A percentile compares a stretch with the other conserved stretches of the same genome.
These are phyloP conservation scores for Cosmopolites sordidus DNA, from an alignment of 2,888 invertebrate genomes.

Conservation along the genomic window DNA sequence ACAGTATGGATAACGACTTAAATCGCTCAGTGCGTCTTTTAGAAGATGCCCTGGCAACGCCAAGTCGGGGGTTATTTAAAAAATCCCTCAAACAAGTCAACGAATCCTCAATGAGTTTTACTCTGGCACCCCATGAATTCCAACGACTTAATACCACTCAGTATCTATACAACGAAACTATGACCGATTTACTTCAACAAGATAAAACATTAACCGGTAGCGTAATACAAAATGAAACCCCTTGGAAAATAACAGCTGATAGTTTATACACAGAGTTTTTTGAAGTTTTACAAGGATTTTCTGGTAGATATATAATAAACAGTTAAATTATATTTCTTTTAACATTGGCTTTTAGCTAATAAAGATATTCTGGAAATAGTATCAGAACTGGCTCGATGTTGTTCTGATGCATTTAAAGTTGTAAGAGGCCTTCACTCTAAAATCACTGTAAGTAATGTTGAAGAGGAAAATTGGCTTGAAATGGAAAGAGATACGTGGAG, in stretches of 20 bases:
- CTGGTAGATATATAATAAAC: slow-evolving; percentile 27
- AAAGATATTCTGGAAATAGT: slow-evolving; percentile 43
- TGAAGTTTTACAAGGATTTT: slow-evolving; percentile 42
- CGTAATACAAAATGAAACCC: slow-evolving; percentile 37
- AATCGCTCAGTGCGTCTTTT: slow-evolving; percentile 43
- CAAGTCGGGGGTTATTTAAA: slow-evolving; percentile 35
- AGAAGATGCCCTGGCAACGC: slow-evolving; percentile 41
- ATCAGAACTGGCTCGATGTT: slow-evolving; percentile 44
- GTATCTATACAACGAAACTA: slow-evolving; percentile 28
- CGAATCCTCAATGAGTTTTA: slow-evolving; percentile 29
- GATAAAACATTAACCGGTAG: slow-evolving; percentile 40
- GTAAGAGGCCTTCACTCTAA: slow-evolving; percentile 43
- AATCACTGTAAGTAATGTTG: slow-evolving; percentile 33
- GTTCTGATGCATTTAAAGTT: slow-evolving; percentile 45
- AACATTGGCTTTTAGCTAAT: slow-evolving; percentile 26
- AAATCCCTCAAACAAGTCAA: slow-evolving; percentile 5
- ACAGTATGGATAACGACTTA: slow-evolving; percentile 38
- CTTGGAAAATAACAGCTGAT: slow-evolving; percentile 43
- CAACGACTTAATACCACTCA: slow-evolving; percentile 25
- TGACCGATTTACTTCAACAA: slow-evolving; percentile 25
- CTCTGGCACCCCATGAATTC: slow-evolving; percentile 35
- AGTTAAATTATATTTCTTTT: not conserved
- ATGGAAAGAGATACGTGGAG: slow-evolving; percentile 89
- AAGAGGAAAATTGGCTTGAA: slow-evolving; percentile 57
- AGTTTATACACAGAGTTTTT: slow-evolving; percentile 46